Evolutionary conservation across 2,888 invertebrate genomes (phyloP).

Genomic region (Gasteruption jaculator): DNA sequence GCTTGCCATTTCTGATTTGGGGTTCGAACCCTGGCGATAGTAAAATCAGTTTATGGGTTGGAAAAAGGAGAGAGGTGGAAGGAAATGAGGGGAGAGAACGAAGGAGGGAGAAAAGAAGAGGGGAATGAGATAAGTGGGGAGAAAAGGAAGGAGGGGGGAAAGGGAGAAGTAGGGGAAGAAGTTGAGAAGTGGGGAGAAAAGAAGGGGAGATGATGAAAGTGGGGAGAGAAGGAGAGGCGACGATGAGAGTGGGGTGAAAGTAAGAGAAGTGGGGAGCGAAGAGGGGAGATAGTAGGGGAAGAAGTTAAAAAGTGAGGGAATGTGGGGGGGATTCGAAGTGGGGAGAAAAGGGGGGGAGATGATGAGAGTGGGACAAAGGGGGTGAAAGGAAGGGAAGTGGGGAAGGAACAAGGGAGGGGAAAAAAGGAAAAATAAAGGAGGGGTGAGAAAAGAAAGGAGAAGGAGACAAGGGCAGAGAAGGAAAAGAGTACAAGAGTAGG

Average conservation of each 20-base stretch:
- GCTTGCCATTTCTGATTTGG: no score
- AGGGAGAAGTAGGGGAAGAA: not conserved
- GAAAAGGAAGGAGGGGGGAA: no score
- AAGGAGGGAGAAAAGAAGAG: no score
- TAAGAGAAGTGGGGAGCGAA: constrained; percentile 6
- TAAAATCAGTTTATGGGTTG: no score
- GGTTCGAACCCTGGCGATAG: no score
- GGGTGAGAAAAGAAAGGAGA: not conserved
- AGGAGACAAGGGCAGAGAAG: constrained; percentile 3
- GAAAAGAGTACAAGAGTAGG: not conserved
- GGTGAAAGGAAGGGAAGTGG: constrained; percentile 2
- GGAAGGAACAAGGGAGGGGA: not conserved
- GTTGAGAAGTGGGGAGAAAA: not conserved
- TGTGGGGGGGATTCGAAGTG: no score
- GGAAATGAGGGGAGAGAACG: no score
- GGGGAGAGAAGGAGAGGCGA: constrained; percentile 19
- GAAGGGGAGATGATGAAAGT: constrained; percentile 18
- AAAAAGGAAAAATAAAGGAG: not conserved
- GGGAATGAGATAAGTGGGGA: no score
- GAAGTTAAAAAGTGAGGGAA: no score
- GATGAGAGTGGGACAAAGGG: constrained; percentile 5
- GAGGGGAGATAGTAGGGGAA: no score
- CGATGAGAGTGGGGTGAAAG: constrained; percentile 19
- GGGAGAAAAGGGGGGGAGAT: constrained; percentile 5
- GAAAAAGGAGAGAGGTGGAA: no score